Percentiles rank a stretch among this genome's conserved stretches.
Evolutionary conservation across 2,888 invertebrate genomes (phyloP).

Genomic region (Hydriomena furcata): DNA sequence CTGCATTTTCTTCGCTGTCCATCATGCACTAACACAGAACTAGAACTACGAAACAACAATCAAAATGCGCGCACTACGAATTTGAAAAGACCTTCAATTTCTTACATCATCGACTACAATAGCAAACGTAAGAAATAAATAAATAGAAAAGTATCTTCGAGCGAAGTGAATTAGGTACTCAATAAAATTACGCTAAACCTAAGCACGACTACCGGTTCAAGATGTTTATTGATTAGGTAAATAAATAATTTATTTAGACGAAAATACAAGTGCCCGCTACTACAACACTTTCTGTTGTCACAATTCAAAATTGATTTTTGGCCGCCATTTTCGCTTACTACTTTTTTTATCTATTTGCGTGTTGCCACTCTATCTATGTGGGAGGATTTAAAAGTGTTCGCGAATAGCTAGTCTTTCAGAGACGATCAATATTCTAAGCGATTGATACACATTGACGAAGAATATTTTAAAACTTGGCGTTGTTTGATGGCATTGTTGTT

Average conservation of each 20-base stretch:
- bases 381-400: no score
- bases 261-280: constrained; percentile 33
- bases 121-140: constrained; percentile 26
- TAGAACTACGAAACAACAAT: constrained; percentile 49
- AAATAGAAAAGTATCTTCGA: neutral
- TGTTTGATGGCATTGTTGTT: no score
- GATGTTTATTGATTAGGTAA: constrained; percentile 43
- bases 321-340: constrained; percentile 65
- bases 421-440: no score
- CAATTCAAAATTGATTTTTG: constrained; percentile 80
- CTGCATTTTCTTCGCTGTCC: constrained; percentile 67
- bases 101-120: constrained; percentile 80
- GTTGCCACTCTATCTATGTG: no score
- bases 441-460: no score
- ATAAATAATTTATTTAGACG: constrained; percentile 41
- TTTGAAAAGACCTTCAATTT: constrained; percentile 60
- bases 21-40: constrained; percentile 46
- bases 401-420: no score
- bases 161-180: neutral
- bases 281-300: no score
- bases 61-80: constrained; percentile 50
- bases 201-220: neutral
- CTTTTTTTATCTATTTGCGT: neutral
- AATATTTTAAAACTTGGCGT: no score
- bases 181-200: neutral